Conservation (phyloP, 2,797 vertebrate species). For the Microctenopoma stevenorrisi region DNA sequence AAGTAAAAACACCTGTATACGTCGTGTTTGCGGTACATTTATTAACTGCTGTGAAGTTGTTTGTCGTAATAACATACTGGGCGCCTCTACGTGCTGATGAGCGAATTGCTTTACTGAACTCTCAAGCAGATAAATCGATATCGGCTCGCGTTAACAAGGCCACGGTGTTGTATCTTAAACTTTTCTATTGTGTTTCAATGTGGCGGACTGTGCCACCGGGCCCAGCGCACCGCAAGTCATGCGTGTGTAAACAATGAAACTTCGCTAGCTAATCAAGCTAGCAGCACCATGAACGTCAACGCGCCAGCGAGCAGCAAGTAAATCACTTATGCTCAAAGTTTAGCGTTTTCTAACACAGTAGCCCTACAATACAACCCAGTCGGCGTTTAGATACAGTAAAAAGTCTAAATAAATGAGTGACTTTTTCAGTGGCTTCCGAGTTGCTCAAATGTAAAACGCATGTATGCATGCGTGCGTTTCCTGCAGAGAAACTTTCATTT, state of each 20-base stretch:
- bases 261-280: conserved; percentile 82
- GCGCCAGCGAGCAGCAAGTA: neutral
- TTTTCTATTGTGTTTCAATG: neutral
- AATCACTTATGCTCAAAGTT: neutral
- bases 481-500: conserved; percentile 87
- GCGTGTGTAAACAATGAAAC: conserved; percentile 82
- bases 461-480: conserved; percentile 66
- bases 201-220: conserved; percentile 1
- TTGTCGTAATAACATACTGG: neutral
- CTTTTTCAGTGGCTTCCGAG: conserved; percentile 16
- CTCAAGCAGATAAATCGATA: neutral
- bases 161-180: no score
- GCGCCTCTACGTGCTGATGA: neutral
- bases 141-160: rapidly evolving
- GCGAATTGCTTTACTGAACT: neutral
- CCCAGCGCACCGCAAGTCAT: conserved; percentile 61
- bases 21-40: neutral
- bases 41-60: neutral
- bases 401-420: neutral
- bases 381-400: neutral
- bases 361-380: rapidly evolving
- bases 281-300: conserved; percentile 43
- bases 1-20: neutral
- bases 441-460: conserved; percentile 39
- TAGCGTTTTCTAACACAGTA: neutral